These are phyloP conservation scores for Willowsia nigromaculata DNA, from an alignment of 2,888 invertebrate species.

Conservation along the genomic window DNA sequence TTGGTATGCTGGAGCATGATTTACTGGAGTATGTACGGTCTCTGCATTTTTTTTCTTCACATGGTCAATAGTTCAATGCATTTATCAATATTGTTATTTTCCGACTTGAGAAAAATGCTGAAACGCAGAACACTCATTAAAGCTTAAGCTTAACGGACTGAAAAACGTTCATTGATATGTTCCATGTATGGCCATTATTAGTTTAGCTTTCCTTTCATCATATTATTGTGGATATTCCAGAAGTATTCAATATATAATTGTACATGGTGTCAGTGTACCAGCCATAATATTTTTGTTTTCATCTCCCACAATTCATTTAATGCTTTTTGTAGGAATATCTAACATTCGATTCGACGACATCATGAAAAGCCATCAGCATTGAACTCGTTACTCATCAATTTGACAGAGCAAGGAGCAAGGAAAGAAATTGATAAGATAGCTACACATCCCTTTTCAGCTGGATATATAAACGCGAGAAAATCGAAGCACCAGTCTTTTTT, in stretches of 20 bases:
- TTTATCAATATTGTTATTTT: constrained; percentile 15
- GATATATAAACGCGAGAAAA: constrained; percentile 69
- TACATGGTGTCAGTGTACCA: background rate
- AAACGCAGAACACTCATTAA: background rate
- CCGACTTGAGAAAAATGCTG: constrained; percentile 19
- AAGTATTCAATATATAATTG: too few relatives aligned
- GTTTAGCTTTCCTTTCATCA: too few relatives aligned
- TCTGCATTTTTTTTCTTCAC: background rate
- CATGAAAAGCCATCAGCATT: constrained; percentile 35
- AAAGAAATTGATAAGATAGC: constrained; percentile 62
- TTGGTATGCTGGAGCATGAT: background rate
- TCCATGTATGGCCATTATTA: too few relatives aligned
- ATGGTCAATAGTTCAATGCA: constrained; percentile 55
- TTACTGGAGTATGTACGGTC: background rate
- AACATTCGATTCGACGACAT: background rate
- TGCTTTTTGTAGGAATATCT: background rate
- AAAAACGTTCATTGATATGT: too few relatives aligned
- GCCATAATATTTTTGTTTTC: background rate
- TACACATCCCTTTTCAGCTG: constrained; percentile 35
- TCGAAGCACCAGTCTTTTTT: constrained; percentile 64
- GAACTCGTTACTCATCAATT: constrained; percentile 47
- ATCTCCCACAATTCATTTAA: background rate
- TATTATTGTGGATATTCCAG: too few relatives aligned
- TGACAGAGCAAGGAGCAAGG: constrained; percentile 48
- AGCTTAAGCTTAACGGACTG: background rate